Evolutionary conservation across 2,113 vertebrate species (phyloP).

Genomic region (Dicrurus megarhynchus): DNA sequence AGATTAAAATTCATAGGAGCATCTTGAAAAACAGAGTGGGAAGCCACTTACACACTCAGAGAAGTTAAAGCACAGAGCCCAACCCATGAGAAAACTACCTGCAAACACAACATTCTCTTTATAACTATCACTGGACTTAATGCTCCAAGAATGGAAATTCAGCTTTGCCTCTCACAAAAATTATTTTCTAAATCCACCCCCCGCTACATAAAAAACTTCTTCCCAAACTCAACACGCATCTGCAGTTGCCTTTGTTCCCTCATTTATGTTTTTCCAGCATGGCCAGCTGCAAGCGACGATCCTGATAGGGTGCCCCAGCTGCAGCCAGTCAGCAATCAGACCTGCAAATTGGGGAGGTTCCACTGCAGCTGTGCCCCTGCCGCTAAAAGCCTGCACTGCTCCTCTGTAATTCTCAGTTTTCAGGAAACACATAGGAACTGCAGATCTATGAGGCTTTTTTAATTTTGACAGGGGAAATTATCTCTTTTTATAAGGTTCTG

Average conservation of each 20-base stretch:
- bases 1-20: not conserved
- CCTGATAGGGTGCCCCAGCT: not conserved
- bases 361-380: not conserved
- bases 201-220: not conserved
- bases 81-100: not conserved
- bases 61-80: not conserved
- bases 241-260: not conserved
- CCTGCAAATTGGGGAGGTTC: not conserved
- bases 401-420: fast-evolving
- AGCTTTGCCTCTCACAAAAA: not conserved
- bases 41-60: not conserved
- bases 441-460: fast-evolving
- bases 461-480: fast-evolving
- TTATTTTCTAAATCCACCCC: fast-evolving
- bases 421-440: fast-evolving
- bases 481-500: not conserved
- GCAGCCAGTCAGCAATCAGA: not conserved
- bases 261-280: fast-evolving
- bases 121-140: not conserved
- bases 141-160: fast-evolving
- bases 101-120: not conserved
- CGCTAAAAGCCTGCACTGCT: not conserved
- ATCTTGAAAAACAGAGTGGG: not conserved
- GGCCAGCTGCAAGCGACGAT: not conserved
- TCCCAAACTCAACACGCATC: fast-evolving